Evolutionary conservation across 2,797 vertebrate genomes (phyloP).

Genomic region (Buceros bicornis): DNA sequence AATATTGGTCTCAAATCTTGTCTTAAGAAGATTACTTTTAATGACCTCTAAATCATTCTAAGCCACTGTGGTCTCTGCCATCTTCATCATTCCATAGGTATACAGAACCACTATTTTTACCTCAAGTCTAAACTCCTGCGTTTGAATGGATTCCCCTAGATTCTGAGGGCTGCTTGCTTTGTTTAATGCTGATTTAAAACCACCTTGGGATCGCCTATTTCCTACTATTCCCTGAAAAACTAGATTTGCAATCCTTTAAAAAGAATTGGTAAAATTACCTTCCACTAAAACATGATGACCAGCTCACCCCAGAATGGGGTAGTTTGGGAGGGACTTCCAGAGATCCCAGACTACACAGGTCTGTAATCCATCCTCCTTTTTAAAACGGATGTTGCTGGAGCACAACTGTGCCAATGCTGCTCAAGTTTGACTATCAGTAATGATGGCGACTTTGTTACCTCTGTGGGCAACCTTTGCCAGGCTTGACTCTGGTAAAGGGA

Average conservation of each 20-base stretch:
- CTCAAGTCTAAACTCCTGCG: not conserved
- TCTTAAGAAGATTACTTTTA: not conserved
- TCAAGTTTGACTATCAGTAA: not conserved
- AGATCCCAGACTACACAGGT: not conserved
- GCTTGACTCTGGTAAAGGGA: not conserved
- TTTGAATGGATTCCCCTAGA: not conserved
- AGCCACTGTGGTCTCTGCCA: not conserved
- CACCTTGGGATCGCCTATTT: not conserved
- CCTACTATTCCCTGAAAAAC: not conserved
- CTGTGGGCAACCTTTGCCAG: not conserved
- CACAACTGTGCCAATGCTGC: not conserved
- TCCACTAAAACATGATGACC: not conserved
- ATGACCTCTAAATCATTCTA: not conserved
- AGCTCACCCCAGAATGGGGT: accelerated
- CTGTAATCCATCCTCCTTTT: not conserved
- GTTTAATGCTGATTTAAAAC: not conserved
- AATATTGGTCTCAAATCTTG: not conserved
- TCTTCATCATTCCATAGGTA: not conserved
- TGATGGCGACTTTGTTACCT: not conserved
- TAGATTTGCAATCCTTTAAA: not conserved
- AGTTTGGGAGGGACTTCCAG: not conserved
- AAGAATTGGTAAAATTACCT: not conserved
- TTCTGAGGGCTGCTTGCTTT: not conserved
- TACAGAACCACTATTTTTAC: not conserved
- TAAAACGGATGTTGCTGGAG: not conserved